These are phyloP conservation scores for Sebastes fasciatus DNA, from an alignment of 2,113 vertebrate species.

Conservation along the genomic window DNA sequence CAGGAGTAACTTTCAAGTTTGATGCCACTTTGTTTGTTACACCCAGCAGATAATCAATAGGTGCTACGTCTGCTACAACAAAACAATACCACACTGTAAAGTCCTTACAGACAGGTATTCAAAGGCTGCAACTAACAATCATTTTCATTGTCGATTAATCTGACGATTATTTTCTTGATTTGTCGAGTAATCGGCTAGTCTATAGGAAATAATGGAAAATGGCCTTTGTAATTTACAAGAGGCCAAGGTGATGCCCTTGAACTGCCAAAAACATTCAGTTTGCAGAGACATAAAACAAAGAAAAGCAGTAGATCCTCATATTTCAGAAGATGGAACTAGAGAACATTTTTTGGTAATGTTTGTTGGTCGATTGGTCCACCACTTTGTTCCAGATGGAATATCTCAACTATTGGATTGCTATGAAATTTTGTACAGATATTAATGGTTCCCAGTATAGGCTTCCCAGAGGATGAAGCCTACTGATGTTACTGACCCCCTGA, in stretches of 20 bases:
- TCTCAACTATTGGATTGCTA: not conserved
- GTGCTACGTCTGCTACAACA: not conserved
- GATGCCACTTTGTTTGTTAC: not conserved
- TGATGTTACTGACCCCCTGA: not conserved
- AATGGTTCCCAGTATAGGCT: not conserved
- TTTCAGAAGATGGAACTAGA: not conserved
- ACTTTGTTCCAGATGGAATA: not conserved
- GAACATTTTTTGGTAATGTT: not conserved
- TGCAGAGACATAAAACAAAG: not conserved
- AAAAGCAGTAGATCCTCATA: not conserved
- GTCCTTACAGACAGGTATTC: not conserved
- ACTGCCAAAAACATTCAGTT: not conserved
- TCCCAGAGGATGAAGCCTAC: not conserved
- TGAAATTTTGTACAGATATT: not conserved
- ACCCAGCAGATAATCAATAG: not conserved
- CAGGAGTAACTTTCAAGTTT: not conserved
- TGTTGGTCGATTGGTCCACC: not conserved
- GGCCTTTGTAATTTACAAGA: not conserved
- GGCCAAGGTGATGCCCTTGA: not conserved
- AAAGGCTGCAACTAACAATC: not conserved
- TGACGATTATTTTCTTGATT: not conserved
- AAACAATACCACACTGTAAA: not conserved
- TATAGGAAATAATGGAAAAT: not conserved
- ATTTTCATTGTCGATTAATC: not conserved
- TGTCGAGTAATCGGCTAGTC: not conserved